Evolutionary conservation across 2,888 invertebrate species (phyloP), one percentile per base, ranked within the genome.

Genomic region (Pterostichus madidus): DNA sequence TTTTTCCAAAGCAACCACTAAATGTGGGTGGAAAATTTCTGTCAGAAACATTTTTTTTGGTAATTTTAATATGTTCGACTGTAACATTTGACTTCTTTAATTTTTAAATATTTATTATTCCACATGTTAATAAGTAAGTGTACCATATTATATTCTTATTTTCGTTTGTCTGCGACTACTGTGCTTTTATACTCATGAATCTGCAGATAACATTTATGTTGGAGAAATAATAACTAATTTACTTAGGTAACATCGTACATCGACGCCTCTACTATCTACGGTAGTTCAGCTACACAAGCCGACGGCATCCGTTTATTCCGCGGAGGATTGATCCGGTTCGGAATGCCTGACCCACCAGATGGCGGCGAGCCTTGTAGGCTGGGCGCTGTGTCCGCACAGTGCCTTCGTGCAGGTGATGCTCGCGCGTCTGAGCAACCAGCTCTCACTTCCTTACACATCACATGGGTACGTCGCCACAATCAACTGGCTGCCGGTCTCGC

Each of bases 341-440:
- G 89, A 10, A 89, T 89, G 0, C 89, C 89, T 6, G 89, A 90
- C 85, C 94, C 94, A 0, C 90, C 92, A 1, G 90, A 90, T 85
- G 89, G 86, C 11, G 93, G 94, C 79, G 95, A 94, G 88, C 91
- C 94, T 1, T 96, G 96, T 86, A 92, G 92, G 53, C 92, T 93
- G 0, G 95, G 96, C 0, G 95, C 95, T 0, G 90, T 96, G 2
- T 94, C 94, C 56, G 92, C 93, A 0, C 93, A 94, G 84, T 97
- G 96, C 89, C 95, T 96, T 89, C 92, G 93, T 86, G 93, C 96
- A 0, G 96, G 96, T 0, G 97, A 97, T 89, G 93, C 92, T 0
- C 91, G 97, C 1, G 93, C 95, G 84, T 94, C 94, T 84, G 97
- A 96, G 88, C 96, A 96, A 85, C 96, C 96, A 0, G 96, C 94